These are phyloP conservation scores for Petrocephalus sullivani DNA, from an alignment of 2,797 vertebrate species.

Conservation along the genomic window DNA sequence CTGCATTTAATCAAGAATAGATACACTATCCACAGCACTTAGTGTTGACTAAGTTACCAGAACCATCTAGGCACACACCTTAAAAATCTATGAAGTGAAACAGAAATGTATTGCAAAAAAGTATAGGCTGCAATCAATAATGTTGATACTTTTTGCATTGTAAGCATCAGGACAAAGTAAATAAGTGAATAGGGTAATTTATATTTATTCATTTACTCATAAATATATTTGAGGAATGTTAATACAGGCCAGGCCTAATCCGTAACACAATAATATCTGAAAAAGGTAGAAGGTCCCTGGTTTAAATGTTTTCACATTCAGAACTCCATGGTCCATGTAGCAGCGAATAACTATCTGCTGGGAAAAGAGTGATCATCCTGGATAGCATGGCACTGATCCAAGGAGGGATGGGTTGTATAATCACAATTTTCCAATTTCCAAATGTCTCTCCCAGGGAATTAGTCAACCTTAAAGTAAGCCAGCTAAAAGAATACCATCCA, in stretches of 20 bases:
- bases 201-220: background rate
- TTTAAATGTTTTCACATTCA: background rate
- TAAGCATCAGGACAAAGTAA: background rate
- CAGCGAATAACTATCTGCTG: background rate
- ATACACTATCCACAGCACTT: background rate
- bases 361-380: background rate
- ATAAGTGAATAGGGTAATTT: background rate
- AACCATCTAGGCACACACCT: background rate
- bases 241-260: background rate
- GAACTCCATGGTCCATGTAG: background rate
- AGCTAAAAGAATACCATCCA: background rate
- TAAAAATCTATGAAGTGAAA: background rate
- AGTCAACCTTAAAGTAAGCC: background rate
- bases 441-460: background rate
- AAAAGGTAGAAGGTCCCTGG: background rate
- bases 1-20: background rate
- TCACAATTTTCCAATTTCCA: background rate
- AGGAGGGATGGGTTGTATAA: background rate
- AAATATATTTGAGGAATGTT: background rate
- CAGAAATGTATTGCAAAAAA: background rate
- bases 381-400: background rate
- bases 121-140: background rate
- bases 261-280: background rate
- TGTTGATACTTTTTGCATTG: background rate
- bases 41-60: background rate